Conservation (phyloP, 2,888 invertebrate species). For the Athalia rosae region DNA sequence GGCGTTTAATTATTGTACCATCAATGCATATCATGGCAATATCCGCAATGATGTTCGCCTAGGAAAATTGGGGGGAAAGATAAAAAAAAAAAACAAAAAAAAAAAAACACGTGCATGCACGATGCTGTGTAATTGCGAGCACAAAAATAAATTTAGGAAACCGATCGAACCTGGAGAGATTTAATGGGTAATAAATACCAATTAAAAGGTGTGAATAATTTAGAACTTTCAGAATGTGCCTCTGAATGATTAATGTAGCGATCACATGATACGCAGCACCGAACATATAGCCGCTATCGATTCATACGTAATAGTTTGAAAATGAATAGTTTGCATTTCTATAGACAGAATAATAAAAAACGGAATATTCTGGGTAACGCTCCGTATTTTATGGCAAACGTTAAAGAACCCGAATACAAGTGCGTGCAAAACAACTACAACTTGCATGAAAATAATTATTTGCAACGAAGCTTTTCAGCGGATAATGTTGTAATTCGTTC, state of each 20-base stretch:
- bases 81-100: no score
- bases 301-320: constrained; percentile 30
- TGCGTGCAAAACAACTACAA: constrained; percentile 51
- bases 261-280: neutral
- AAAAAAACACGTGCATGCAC: no score
- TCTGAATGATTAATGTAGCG: constrained; percentile 29
- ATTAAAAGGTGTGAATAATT: neutral
- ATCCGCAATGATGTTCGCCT: no score
- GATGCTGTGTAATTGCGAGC: no score
- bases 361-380: constrained; percentile 58
- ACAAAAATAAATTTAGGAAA: no score
- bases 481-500: constrained; percentile 71
- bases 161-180: no score
- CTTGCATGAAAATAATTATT: constrained; percentile 55
- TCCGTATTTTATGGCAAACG: constrained; percentile 56
- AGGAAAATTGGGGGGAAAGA: no score
- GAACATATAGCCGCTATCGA: neutral
- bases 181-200: neutral
- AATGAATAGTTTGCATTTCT: constrained; percentile 49
- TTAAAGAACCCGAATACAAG: constrained; percentile 63
- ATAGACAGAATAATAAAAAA: constrained; percentile 59
- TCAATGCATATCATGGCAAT: no score
- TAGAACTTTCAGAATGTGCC: constrained; percentile 41
- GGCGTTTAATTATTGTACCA: no score
- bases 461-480: constrained; percentile 68